A percentile compares a stretch with the other conserved stretches of the same genome.
phyloP scores from a whole-genome alignment of 2,113 vertebrate species.

The Cercocebus atys region DNA sequence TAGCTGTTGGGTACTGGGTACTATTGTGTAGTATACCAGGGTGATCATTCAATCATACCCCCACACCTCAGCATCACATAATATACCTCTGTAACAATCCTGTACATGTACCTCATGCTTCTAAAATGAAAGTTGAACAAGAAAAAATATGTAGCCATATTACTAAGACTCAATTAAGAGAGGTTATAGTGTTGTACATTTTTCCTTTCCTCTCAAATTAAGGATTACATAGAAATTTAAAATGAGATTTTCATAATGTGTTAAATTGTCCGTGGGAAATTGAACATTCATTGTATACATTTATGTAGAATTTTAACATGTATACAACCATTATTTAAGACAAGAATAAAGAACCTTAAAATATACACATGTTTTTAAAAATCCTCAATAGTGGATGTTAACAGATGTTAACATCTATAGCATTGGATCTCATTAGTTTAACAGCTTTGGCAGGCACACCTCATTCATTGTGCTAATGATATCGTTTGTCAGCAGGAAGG shows the following conservation, averaged over 20 bases:
- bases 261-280: not conserved
- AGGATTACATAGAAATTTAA: constrained; percentile 9
- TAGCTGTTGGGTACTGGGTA: too few species aligned
- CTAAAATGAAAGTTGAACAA: too few species aligned
- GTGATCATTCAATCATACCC: too few species aligned
- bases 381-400: not conserved
- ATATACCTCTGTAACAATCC: too few species aligned
- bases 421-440: not conserved
- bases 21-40: too few species aligned
- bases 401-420: not conserved
- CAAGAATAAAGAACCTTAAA: constrained; percentile 13
- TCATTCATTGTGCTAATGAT: not conserved
- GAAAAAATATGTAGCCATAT: not conserved
- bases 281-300: not conserved
- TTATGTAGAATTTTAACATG: not conserved
- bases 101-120: too few species aligned
- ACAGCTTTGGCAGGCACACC: not conserved
- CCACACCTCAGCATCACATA: too few species aligned
- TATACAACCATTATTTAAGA: not conserved
- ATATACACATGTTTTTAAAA: not conserved
- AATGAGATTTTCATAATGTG: not conserved
- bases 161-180: not conserved
- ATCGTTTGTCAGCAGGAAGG: not conserved
- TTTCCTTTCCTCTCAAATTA: not conserved
- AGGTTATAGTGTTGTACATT: not conserved